These are phyloP conservation scores for Adelphocoris suturalis DNA, from an alignment of 2,888 invertebrate species.

Conservation along the genomic window DNA sequence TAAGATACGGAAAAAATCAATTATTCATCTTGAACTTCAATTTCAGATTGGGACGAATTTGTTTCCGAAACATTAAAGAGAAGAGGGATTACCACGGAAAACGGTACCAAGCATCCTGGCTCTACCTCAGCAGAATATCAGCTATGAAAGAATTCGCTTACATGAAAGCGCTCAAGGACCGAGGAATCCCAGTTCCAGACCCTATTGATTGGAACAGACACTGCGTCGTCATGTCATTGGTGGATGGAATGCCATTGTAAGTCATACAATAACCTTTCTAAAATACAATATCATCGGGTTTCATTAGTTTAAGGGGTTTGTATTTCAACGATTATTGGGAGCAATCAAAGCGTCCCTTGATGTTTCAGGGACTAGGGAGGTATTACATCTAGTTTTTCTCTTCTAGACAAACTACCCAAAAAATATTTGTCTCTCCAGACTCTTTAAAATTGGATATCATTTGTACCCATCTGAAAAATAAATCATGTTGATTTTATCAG, in stretches of 20 bases:
- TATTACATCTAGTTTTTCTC: no score
- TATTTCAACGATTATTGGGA: no score
- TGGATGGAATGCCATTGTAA: conserved; percentile 90
- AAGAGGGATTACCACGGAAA: conserved; percentile 98
- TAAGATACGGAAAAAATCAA: no score
- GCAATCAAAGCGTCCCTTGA: no score
- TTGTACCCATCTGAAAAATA: no score
- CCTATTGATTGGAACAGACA: conserved; percentile 97
- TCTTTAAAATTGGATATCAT: no score
- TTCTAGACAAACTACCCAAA: no score
- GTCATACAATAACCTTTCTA: conserved; percentile 76
- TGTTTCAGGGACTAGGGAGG: no score
- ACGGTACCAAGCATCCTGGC: conserved; percentile 93
- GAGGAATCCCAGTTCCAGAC: conserved; percentile 96
- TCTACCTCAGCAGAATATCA: conserved; percentile 96
- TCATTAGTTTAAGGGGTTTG: no score
- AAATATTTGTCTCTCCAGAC: no score
- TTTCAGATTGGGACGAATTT: conserved; percentile 92
- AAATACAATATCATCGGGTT: no score
- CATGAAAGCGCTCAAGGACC: conserved; percentile 94
- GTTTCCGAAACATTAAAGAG: conserved; percentile 95
- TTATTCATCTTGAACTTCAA: conserved; percentile 58
- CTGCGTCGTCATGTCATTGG: conserved; percentile 97
- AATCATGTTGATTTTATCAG: no score
- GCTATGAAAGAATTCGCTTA: conserved; percentile 99